Percentiles rank a stretch among this genome's conserved stretches.
Conservation (phyloP, 1,140 invertebrate genomes). For the Steinernema feltiae region DNA sequence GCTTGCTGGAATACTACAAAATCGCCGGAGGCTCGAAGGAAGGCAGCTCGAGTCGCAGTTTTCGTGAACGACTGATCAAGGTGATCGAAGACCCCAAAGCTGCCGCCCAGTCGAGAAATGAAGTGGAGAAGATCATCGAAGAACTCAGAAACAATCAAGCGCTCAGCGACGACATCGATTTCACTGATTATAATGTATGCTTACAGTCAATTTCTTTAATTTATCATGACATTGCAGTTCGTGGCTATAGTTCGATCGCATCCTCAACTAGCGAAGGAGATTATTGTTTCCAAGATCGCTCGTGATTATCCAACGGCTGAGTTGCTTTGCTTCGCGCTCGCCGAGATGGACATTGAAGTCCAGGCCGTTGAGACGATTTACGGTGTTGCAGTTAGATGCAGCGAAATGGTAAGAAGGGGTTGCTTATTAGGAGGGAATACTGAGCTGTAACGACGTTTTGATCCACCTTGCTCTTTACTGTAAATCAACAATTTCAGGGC, state of each 20-base stretch:
- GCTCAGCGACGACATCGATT: neutral
- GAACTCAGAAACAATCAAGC: neutral
- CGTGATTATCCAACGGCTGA: neutral
- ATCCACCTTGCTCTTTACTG: too few species aligned
- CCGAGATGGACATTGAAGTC: neutral
- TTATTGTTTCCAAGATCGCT: neutral
- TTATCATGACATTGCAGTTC: neutral
- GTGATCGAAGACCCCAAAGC: neutral
- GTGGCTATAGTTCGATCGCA: neutral
- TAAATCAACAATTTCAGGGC: too few species aligned
- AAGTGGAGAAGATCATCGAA: neutral
- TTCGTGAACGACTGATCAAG: neutral
- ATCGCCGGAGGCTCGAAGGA: neutral
- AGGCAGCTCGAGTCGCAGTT: neutral
- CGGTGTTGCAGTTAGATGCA: neutral
- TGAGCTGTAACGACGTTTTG: too few species aligned
- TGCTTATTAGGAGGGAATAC: too few species aligned
- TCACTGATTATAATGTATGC: neutral
- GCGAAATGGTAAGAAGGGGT: constrained; percentile 2
- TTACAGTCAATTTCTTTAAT: neutral
- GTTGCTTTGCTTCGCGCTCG: neutral
- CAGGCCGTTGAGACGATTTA: neutral
- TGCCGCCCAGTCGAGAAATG: neutral
- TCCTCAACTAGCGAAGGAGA: neutral
- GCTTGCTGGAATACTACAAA: neutral